Percentiles rank a stretch among this genome's conserved stretches.
Evolutionary conservation across 2,797 vertebrate species (phyloP).

Genomic region (Neolamprologus multifasciatus): DNA sequence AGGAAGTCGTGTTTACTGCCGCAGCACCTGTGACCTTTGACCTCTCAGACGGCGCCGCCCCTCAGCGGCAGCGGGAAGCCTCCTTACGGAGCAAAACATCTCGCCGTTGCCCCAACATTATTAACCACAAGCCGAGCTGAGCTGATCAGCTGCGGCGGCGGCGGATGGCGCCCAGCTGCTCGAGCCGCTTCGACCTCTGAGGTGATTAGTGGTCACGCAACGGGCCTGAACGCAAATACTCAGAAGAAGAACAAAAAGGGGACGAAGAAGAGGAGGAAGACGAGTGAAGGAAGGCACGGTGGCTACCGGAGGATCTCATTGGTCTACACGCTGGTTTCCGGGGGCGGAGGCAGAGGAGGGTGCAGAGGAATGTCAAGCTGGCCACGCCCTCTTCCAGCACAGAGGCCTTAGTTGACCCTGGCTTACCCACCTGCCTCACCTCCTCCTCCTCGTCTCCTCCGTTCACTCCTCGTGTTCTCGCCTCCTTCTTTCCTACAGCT

Average conservation of each 20-base stretch:
- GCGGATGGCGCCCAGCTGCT: not conserved
- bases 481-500: not conserved
- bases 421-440: not conserved
- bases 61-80: not conserved
- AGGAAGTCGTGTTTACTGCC: not conserved
- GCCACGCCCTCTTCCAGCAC: not conserved
- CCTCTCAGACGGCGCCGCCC: not conserved
- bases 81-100: not conserved
- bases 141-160: not conserved
- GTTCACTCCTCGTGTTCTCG: not conserved
- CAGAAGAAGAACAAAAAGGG: not conserved
- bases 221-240: not conserved
- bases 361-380: not conserved
- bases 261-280: not conserved
- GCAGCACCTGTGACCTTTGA: not conserved
- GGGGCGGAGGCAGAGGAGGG: not conserved
- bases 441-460: not conserved
- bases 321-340: not conserved
- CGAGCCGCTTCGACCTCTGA: not conserved
- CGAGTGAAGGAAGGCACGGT: not conserved
- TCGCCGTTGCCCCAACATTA: not conserved
- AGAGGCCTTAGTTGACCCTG: not conserved
- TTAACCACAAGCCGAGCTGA: not conserved
- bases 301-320: not conserved
- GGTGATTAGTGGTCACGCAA: conserved; percentile 52